Evolutionary conservation across 2,888 invertebrate species (phyloP), one percentile per base, ranked within the genome.

Genomic region (Parnassius glacialis): DNA sequence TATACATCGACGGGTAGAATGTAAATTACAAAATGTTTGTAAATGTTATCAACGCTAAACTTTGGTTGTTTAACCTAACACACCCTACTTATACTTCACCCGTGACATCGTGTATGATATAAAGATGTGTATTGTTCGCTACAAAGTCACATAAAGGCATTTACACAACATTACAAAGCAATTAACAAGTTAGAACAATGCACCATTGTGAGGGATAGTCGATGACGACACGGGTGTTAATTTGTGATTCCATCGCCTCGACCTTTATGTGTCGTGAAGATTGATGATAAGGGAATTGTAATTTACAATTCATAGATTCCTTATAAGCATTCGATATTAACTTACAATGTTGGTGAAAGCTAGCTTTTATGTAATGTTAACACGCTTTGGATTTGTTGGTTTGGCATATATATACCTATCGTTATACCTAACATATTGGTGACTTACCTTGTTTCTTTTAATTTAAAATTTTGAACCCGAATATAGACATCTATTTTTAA

Each of bases 131-230:
- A 58, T 50, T 54, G 61, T 55, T 51, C 47, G 58, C 53, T 51
- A 58, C 55, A 55, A 64, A 61, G 57, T 60, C 20, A 55, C 41
- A 44, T 54, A 58, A 55, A 59, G 55, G 55, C 54, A 44, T 62
- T 63, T 62, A 67, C 61, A 62, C 64, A 52, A 59, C 62, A 64
- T 68, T 66, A 66, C 61, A 34, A 59, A 65, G 67, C 67, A 79
- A 78, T 75, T 76, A 77, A 70, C 74, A 69, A 66, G 70, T 73
- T 73, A 70, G 74, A 80, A 81, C 81, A 81, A 81, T 79, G 70
- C 62, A 20, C 67, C 67, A 72, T 77, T 81, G 79, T 78, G 68
- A 59, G 47, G 68, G 59, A 34, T 61, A 56, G 73, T 70, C 73
- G 70, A 70, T 75, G 73, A 70, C 70, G 68, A 68, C 64, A 74